phyloP scores from a whole-genome alignment of 2,797 vertebrate genomes.

The Pipistrellus pygmaeus region DNA sequence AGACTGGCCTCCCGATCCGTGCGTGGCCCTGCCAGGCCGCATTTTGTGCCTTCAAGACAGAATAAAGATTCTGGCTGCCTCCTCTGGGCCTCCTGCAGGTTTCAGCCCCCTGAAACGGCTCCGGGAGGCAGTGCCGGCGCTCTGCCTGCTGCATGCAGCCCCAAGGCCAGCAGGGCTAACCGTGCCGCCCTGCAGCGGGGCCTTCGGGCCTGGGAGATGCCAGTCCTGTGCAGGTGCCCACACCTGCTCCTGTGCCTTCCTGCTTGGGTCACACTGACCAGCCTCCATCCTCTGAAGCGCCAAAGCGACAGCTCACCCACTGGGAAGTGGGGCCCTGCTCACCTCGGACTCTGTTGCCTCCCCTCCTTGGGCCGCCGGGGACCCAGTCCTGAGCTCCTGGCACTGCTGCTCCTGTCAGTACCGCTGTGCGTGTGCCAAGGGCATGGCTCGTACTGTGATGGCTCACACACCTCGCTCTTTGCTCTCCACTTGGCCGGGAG shows the following conservation, averaged over 20 bases:
- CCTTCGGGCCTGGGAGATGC: neutral
- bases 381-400: neutral
- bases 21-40: neutral
- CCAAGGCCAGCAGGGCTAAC: neutral
- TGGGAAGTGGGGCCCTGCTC: neutral
- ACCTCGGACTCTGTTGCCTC: neutral
- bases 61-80: constrained; percentile 47
- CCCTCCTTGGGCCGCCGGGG: neutral
- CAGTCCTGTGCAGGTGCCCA: too few relatives aligned
- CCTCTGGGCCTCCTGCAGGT: neutral
- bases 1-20: neutral
- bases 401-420: neutral
- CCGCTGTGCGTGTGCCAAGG: neutral
- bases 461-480: fast-evolving
- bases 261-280: neutral
- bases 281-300: too few relatives aligned
- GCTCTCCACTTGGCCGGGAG: too few relatives aligned
- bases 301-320: fast-evolving
- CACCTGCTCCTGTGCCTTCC: neutral
- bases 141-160: neutral
- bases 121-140: neutral
- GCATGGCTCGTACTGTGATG: fast-evolving
- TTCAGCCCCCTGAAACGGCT: neutral
- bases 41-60: neutral
- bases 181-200: fast-evolving